Base-by-base conservation (phyloP, 2,888 invertebrate genomes). In the Lithophane socia region DNA sequence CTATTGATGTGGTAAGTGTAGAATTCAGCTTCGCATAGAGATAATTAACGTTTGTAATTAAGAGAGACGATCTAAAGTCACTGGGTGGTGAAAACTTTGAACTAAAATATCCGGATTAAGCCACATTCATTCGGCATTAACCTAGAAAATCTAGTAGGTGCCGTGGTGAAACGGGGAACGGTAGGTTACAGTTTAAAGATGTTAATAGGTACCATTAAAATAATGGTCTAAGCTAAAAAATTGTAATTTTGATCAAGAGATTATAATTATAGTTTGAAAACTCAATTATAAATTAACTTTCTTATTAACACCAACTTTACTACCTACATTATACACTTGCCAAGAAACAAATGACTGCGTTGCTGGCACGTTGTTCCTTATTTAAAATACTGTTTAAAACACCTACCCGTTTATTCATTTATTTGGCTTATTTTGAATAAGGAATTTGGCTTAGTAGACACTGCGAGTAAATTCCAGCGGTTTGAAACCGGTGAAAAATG, bases 1-100 rank as follows among this genome's bases (percentile, higher is more conserved):
- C 74, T 71, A 29, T 67, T 24, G 44, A 58, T 73, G 52, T 73
- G 24, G 21, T 66, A 37, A 60, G 65, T 13, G 24, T 58, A 56
- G 24, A 77, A 77, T 80, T 71, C 44, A 5, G 54, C 12, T 67
- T 58, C 7, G 16, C n/a, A 63, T 8, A 29, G 56, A 67, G 16
- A 71, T 64, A 70, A 67, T 84, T 47, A 84, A 73, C 61, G 13
- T n/a, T 74, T 63, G 60, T 74, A 84, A 71, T 84, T 68, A 71
- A 58, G 21, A 63, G 69, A 66, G 56, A 73, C 37, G 29, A 60
- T 78, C 9, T 56, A 18, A 13, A 42, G 0, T 47, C 37, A 64
- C 52, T 63, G 21, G 52, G 52, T 68, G 56, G 44, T 56, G 60
- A 69, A 47, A 81, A 76, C 77, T 76, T 65, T 69, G 1, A 21